phyloP scores from a whole-genome alignment of 2,797 vertebrate genomes.

The Loris lydekkerianus region DNA sequence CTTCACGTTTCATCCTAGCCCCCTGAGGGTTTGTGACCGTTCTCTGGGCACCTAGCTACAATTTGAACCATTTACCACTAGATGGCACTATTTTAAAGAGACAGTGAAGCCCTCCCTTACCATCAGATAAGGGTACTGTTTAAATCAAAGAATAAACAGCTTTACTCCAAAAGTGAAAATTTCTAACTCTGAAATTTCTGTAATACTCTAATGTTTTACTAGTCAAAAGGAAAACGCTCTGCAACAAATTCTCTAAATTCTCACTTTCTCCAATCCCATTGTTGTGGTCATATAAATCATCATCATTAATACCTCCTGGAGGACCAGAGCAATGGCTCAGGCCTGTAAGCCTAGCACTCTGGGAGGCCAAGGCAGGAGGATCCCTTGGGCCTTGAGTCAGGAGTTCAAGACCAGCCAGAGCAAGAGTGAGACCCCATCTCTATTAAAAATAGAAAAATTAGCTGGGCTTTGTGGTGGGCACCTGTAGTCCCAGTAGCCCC shows the following conservation, averaged over 20 bases:
- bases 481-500: no score
- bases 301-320: background rate
- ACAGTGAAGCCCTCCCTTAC: conserved; percentile 28
- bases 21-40: background rate
- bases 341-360: no score
- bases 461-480: no score
- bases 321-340: no score
- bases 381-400: no score
- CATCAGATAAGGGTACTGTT: background rate
- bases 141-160: background rate
- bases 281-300: background rate
- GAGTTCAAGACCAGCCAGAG: no score
- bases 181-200: background rate
- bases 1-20: background rate
- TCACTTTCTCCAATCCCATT: background rate
- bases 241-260: background rate
- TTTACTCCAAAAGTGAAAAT: background rate
- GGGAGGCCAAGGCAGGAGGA: no score
- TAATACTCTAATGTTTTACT: background rate
- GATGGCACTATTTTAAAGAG: conserved; percentile 83
- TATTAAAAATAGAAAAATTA: no score
- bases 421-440: no score
- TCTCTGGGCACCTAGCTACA: conserved; percentile 50
- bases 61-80: conserved; percentile 78
- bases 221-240: conserved; percentile 6